Evolutionary conservation across 2,888 invertebrate genomes (phyloP).

Genomic region (Napeogenes inachia): DNA sequence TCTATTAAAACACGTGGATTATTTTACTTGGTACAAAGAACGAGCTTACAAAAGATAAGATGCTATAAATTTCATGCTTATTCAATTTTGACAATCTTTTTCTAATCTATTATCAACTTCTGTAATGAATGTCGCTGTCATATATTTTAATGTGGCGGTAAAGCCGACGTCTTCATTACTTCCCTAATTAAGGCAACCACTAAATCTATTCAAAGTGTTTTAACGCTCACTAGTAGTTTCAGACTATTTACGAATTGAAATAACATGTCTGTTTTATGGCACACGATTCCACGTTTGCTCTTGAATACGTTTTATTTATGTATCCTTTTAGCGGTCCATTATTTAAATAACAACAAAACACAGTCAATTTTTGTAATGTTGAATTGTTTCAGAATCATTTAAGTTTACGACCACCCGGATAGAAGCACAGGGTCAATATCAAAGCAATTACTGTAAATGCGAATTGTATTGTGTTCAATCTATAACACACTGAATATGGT

Average conservation of each 20-base stretch:
- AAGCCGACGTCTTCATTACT: no score
- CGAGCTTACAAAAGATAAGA: no score
- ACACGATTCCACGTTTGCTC: constrained; percentile 18
- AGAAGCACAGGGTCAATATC: constrained; percentile 31
- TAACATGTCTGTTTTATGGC: constrained; percentile 29
- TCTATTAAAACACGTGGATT: no score
- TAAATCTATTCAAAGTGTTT: constrained; percentile 14
- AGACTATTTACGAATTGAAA: constrained; percentile 29
- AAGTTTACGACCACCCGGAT: constrained; percentile 25
- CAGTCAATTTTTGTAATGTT: constrained; percentile 22
- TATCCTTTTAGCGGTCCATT: constrained; percentile 32
- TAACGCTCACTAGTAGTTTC: constrained; percentile 25
- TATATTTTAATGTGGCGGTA: no score
- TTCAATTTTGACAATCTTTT: not conserved
- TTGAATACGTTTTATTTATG: constrained; percentile 32
- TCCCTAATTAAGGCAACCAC: constrained; percentile 7
- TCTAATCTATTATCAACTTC: no score
- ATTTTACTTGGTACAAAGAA: no score
- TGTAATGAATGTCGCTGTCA: no score
- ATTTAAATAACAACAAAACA: constrained; percentile 19
- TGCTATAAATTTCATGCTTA: not conserved
- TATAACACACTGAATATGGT: constrained; percentile 38
- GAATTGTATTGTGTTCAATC: constrained; percentile 37
- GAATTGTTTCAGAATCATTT: constrained; percentile 20
- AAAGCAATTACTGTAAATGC: constrained; percentile 40